Evolutionary conservation across 2,888 invertebrate genomes (phyloP).

Genomic region (Drosophila greeni): DNA sequence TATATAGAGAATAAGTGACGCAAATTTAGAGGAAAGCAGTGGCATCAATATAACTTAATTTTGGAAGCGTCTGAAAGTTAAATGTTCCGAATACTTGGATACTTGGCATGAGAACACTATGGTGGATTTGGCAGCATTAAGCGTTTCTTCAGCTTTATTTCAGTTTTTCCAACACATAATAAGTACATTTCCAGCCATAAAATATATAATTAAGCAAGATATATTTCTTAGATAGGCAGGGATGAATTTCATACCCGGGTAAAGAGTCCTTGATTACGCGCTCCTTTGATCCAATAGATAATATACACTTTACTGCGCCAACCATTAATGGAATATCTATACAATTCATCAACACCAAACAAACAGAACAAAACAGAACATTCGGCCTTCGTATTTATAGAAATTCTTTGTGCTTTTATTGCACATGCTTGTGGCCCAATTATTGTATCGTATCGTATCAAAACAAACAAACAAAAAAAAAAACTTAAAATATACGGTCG

Average conservation of each 20-base stretch:
- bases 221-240: neutral
- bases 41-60: neutral
- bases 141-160: neutral
- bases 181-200: too few species aligned
- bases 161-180: too few species aligned
- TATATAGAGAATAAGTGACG: neutral
- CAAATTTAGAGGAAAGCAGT: neutral
- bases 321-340: constrained; percentile 4
- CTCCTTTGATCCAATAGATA: neutral
- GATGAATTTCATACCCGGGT: neutral
- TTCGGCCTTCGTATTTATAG: constrained; percentile 8
- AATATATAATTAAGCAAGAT: neutral
- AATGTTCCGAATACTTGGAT: neutral
- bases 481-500: constrained; percentile 8
- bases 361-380: neutral
- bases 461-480: constrained; percentile 25
- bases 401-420: constrained; percentile 28
- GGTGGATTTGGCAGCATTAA: neutral
- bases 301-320: neutral
- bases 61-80: neutral
- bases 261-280: too few species aligned
- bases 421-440: constrained; percentile 25
- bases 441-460: constrained; percentile 16
- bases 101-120: neutral
- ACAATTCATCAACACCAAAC: constrained; percentile 16